Base-by-base conservation (phyloP, 2,888 invertebrate genomes). In the Chrysolina haemoptera region DNA sequence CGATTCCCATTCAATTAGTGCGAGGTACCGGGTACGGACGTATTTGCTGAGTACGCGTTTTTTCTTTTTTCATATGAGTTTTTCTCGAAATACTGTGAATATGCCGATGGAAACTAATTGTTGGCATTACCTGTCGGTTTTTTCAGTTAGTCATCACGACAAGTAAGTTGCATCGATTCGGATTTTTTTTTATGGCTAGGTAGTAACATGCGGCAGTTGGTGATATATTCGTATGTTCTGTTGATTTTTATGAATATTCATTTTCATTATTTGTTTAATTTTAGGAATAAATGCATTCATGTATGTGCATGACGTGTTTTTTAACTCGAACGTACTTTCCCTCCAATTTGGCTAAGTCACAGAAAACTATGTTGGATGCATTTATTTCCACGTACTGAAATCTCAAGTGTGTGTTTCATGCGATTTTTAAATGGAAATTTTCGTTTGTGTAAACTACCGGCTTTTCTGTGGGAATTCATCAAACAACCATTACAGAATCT, bases 1-100 rank as follows among this genome's bases (percentile, higher is more conserved):
- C 63, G 69, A 43, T 63, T 63, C 63, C 63, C 77, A 73, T 77
- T 77, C 70, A 74, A 77, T 73, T 70, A 71, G 75, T 77, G 48
- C 48, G 43, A 70, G 66, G 77, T 74, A 70, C 73, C 64, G 70
- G 67, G 68, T 68, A 67, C 71, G 73, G 67, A 72, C 64, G 59
- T 59, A 35, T n/a, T 22, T 27, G 59, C 59, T 27, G 22, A 35
- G 59, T 59, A 59, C 59, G 14, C 6, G 59, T 22, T 59, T 59
- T 59, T 59, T n/a, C n/a, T n/a, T 27, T 59, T 46, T 10, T 35
- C 9, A 35, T 35, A 16, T 14, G 0, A n/a, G 22, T 59, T 59
- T 59, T 59, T n/a, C n/a, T 59, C 35, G 27, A 59, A n/a, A 59
- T 16, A 35, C 59, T 5, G 27, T 14, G 16, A 46, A 46, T 14